Evolutionary conservation across 2,113 vertebrate genomes (phyloP).

Genomic region (Clarias gariepinus): DNA sequence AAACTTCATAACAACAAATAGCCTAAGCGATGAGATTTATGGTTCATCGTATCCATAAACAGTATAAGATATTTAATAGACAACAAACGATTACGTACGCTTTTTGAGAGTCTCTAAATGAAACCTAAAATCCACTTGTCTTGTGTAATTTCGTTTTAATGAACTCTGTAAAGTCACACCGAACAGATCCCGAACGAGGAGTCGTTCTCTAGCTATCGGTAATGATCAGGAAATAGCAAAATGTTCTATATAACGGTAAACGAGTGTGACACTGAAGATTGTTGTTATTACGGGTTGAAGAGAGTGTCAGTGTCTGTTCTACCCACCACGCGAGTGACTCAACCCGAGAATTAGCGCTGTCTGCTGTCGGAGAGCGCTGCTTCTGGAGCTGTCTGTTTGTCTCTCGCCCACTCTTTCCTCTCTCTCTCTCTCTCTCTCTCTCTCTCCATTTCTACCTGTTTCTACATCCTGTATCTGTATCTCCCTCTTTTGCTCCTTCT

Average conservation of each 20-base stretch:
- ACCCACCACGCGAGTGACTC: conserved; percentile 40
- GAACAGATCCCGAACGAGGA: neutral
- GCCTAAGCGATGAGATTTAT: neutral
- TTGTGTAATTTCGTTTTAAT: neutral
- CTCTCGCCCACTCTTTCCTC: neutral
- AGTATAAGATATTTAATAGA: neutral
- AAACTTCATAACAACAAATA: neutral
- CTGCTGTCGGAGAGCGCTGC: conserved; percentile 29
- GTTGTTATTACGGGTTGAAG: conserved; percentile 39
- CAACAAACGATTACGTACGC: neutral
- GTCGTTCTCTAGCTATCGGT: neutral
- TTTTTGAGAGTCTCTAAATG: neutral
- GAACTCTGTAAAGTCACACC: neutral
- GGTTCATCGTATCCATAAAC: neutral
- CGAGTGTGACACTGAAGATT: conserved; percentile 17
- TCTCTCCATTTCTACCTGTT: neutral
- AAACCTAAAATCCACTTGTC: neutral
- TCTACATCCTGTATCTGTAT: conserved; percentile 3
- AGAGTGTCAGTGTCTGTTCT: conserved; percentile 26
- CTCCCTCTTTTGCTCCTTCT: neutral
- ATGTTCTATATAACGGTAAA: conserved; percentile 10
- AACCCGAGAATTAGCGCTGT: conserved; percentile 35
- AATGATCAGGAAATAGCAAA: conserved; percentile 8
- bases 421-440: conserved; percentile 26
- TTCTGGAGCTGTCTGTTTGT: conserved; percentile 36